Conservation (phyloP, 1,140 invertebrate genomes). For the Vollenhovia emeryi region DNA sequence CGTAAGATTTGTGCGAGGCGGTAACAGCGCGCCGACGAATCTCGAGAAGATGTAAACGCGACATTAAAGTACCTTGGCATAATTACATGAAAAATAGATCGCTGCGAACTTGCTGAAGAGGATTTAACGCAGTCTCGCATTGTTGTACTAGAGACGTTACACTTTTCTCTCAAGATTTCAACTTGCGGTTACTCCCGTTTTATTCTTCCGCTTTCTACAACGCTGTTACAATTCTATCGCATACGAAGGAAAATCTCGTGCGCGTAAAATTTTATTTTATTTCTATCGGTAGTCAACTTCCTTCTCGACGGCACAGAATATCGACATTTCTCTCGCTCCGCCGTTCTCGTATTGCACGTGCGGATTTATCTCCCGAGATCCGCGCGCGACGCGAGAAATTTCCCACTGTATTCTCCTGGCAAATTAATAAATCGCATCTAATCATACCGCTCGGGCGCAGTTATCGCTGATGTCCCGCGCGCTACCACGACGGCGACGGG, state of each 20-base stretch:
- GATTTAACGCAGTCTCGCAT: neutral
- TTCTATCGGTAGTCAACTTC: neutral
- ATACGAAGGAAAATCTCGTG: neutral
- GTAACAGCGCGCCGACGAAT: neutral
- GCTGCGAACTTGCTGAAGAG: neutral
- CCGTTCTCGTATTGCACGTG: constrained; percentile 3
- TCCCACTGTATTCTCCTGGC: neutral
- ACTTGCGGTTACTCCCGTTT: neutral
- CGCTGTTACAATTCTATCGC: neutral
- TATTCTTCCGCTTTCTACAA: neutral
- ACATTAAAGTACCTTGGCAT: neutral
- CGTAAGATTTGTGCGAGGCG: constrained; percentile 1
- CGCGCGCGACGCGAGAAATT: neutral
- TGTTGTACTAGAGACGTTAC: neutral
- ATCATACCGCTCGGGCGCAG: constrained; percentile 42
- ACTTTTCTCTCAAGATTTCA: neutral
- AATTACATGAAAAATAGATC: neutral
- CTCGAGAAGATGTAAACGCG: neutral
- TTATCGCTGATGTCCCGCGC: constrained; percentile 53
- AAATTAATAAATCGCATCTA: constrained; percentile 57
- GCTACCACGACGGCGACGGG: constrained; percentile 20
- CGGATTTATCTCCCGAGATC: constrained; percentile 19
- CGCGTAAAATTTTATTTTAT: neutral
- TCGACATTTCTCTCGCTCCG: neutral
- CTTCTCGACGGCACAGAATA: neutral